Evolutionary conservation across 2,797 vertebrate species (phyloP).

Genomic region (Remorina albescens): DNA sequence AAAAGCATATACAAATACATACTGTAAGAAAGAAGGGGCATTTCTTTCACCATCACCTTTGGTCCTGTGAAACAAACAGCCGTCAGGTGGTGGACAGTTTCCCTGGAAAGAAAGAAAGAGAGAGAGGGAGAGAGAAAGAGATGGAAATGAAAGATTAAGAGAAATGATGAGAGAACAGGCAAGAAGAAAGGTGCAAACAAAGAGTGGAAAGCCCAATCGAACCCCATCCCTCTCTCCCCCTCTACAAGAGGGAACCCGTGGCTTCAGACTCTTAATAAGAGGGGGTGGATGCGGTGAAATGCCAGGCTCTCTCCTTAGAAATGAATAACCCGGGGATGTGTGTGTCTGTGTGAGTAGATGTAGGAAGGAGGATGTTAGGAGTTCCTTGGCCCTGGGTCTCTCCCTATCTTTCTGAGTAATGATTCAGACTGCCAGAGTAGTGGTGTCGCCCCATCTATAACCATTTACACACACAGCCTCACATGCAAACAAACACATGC

Average conservation of each 20-base stretch:
- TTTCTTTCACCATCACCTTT: conserved; percentile 24
- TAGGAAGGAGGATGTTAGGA: conserved; percentile 64
- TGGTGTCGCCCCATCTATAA: conserved; percentile 97
- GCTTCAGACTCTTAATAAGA: conserved; percentile 88
- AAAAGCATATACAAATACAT: neutral
- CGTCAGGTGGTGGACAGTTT: conserved; percentile 21
- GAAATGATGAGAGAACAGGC: conserved; percentile 58
- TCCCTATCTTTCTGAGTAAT: conserved; percentile 93
- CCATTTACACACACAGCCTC: conserved; percentile 87
- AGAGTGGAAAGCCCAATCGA: conserved; percentile 70
- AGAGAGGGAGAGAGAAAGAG: conserved; percentile 19
- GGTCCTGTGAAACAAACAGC: conserved; percentile 18
- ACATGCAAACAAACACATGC: conserved; percentile 60
- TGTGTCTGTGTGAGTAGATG: conserved; percentile 16
- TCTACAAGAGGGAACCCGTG: conserved; percentile 35
- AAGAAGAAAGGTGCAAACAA: conserved; percentile 69
- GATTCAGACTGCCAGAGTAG: conserved; percentile 91
- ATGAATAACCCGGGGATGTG: conserved; percentile 84
- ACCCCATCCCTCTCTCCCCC: conserved; percentile 85
- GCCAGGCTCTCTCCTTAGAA: conserved; percentile 88
- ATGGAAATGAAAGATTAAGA: conserved; percentile 60
- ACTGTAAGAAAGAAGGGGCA: neutral
- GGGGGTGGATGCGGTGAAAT: conserved; percentile 90
- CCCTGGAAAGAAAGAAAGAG: conserved; percentile 2
- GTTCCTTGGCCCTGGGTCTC: conserved; percentile 82